These are phyloP conservation scores for Brachypteracias leptosomus DNA, from an alignment of 2,113 vertebrate species.

Conservation along the genomic window DNA sequence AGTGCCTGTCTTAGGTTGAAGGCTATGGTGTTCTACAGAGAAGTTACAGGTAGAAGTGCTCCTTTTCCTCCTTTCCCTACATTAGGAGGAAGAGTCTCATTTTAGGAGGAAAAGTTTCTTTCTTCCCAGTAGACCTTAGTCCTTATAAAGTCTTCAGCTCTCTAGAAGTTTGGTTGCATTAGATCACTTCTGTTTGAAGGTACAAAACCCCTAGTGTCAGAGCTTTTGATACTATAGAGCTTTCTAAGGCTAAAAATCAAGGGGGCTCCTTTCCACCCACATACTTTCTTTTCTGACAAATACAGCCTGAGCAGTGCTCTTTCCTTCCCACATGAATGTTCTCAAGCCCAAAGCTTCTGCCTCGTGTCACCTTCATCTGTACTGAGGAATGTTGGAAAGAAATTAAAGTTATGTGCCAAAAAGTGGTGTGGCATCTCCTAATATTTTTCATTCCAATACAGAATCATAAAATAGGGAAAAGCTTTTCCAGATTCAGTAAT, in stretches of 20 bases:
- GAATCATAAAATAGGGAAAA: not conserved
- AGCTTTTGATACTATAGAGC: not conserved
- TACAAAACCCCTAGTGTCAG: not conserved
- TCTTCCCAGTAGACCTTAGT: not conserved
- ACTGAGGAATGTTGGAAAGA: not conserved
- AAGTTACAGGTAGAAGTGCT: not conserved
- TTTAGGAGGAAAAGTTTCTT: not conserved
- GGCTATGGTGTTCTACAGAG: not conserved
- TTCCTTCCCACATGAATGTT: not conserved
- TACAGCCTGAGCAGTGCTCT: not conserved
- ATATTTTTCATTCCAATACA: not conserved
- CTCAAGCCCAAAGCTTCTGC: not conserved
- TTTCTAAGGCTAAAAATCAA: not conserved
- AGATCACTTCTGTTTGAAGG: not conserved
- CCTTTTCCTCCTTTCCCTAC: not conserved
- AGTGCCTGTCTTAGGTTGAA: not conserved
- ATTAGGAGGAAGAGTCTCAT: not conserved
- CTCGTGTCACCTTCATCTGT: not conserved
- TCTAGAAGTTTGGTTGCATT: not conserved
- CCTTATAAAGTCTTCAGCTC: not conserved
- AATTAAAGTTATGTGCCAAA: not conserved
- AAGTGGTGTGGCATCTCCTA: not conserved
- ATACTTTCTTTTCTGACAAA: not conserved
- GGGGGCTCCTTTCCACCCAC: not conserved
- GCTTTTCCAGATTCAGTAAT: not conserved